These are phyloP conservation scores for Drosophila rhopaloa DNA, from an alignment of 1,140 invertebrate species.

Conservation along the genomic window DNA sequence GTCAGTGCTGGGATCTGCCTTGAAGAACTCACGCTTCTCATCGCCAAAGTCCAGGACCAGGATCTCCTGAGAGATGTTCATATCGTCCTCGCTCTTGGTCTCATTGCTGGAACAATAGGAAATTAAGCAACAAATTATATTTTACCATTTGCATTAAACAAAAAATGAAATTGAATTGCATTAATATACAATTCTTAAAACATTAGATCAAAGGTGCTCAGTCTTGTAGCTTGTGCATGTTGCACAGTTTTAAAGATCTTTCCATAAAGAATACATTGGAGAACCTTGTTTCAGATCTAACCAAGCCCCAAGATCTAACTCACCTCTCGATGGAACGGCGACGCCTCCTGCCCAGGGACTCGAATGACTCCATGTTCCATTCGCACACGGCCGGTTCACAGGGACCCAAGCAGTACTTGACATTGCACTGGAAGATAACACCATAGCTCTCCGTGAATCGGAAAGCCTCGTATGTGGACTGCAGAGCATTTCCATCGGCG, in stretches of 20 bases:
- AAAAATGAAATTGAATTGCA: too few species aligned
- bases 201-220: too few species aligned
- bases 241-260: not conserved
- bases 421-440: conserved; percentile 98
- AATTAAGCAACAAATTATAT: not conserved
- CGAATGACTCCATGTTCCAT: conserved; percentile 93
- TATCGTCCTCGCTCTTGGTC: conserved; percentile 91
- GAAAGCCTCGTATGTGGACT: conserved; percentile 97
- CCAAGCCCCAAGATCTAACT: not conserved
- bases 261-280: not conserved
- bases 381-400: conserved; percentile 96
- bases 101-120: conserved; percentile 79
- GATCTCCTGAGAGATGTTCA: conserved; percentile 97
- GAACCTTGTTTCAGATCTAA: not conserved
- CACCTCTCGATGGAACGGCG: conserved; percentile 88
- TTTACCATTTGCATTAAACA: not conserved
- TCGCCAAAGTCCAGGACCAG: conserved; percentile 96
- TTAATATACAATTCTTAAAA: too few species aligned
- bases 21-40: conserved; percentile 93
- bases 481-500: conserved; percentile 94
- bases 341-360: conserved; percentile 95
- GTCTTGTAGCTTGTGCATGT: not conserved
- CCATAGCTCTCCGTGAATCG: conserved; percentile 98
- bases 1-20: conserved; percentile 91
- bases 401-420: conserved; percentile 97